Base-by-base conservation (phyloP, 2,888 invertebrate genomes). In the Erebia epiphron region DNA sequence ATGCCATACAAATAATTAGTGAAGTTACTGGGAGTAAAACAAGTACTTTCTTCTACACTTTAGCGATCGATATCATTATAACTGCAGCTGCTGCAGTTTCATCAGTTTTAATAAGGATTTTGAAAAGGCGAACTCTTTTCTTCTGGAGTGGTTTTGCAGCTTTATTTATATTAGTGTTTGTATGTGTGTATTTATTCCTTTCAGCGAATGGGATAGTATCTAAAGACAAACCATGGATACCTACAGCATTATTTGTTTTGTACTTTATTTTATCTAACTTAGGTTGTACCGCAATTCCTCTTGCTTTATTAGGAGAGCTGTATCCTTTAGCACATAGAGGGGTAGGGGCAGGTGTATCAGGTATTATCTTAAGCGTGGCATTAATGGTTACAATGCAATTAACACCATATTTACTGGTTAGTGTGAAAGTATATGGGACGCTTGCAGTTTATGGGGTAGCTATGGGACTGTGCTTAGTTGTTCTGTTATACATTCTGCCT, bases 261-360 rank as follows among this genome's bases (percentile, higher is more conserved):
- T 90, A 84, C 71, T 87, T 88, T 58, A 78, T 88, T 21, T 70
- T 89, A 21, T 80, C 80, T 0, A 91, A 89, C 73, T 81, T 90
- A 18, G 91, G 90, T 1, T 86, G 87, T 67, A 84, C 87, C 8
- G 83, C 87, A 0, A 87, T 90, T 65, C 85, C 90, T 1, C 71
- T 88, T 21, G 83, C 85, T 2, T 78, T 90, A 14, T 69, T 88
- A 46, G 91, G 91, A 0, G 91, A 91, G 75, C 70, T 90, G 7
- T 86, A 85, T 52, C 90, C 90, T 0, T 79, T 90, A 54, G 83
- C 79, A 0, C 86, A 89, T 68, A 83, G 85, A 76, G 85, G 83
- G 8, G 80, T 80, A 1, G 89, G 88, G 0, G 79, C 84, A 11
- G 75, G 82, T 0, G 73, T 82, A 0, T 76, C 81, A 0, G 88